Base-by-base conservation (phyloP, 2,888 invertebrate species). In the Drosophila sordidula region DNA sequence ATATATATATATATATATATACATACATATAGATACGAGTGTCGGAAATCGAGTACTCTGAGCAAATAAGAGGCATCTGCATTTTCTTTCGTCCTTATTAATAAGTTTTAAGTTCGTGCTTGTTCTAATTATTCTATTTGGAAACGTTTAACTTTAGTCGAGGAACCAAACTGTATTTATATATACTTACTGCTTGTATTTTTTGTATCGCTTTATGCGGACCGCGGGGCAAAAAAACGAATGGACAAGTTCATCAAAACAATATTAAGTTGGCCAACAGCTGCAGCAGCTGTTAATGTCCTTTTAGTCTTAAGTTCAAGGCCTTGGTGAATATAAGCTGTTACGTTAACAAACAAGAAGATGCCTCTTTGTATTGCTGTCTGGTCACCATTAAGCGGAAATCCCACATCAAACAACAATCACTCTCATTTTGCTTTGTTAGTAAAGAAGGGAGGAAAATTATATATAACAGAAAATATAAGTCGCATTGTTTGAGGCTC, bases 161-260 rank as follows among this genome's bases (percentile, higher is more conserved):
- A 29, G 29, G 22, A 22, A 2, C 4, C 4, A 12, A 12, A 4
- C 4, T 34, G 29, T 12, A 34, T 34, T 34, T 34, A 12, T 34
- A 12, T 12, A 1, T 4, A 11, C 4, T 32, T 4, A 11, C 3
- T 11, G 32, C 11, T 32, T 32, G 18, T 34, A 6, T 22, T 34
- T 36, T 36, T 2, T 36, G 22, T n/a, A 50, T 29, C 8, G 47
- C 8, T 14, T 26, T 11, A 11, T 26, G 14, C 18, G 1, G 11
- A 22, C 25, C 14, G 4, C 6, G 6, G 14, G 12, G 9, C 8
- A 6, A 42, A 12, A 12, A 38, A 36, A 6, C 26, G 14, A 14
- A 39, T 54, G 45, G 22, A 41, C 39, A 63, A 71, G 29, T 71
- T 57, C 36, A 51, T 52, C 42, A 56, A 39, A 49, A 46, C 56